Evolutionary conservation across 2,113 vertebrate species (phyloP), one percentile per base, ranked within the genome.

Genomic region (Sorex fumeus): DNA sequence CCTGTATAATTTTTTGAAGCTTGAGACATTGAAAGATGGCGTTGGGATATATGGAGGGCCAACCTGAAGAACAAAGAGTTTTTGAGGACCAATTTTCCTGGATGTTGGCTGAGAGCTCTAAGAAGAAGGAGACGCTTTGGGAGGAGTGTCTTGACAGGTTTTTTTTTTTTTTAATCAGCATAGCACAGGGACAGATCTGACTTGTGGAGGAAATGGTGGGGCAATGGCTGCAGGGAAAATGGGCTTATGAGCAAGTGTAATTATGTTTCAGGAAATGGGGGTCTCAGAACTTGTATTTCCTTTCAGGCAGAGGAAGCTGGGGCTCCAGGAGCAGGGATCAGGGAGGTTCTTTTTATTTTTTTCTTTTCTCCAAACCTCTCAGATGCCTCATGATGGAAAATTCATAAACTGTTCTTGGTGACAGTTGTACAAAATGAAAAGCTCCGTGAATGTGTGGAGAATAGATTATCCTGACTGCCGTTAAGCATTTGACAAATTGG

Each of bases 361-460:
- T 34, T 16, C 40, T 74, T 27, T 74, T 12, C 32, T 86, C 34
- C 47, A 80, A 27, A 50, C 67, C 53, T 88, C 67, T 90, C 6
- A 0, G 74, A 87, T 87, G 78, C 87, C 34, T 95, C 70, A 69
- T 87, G 94, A 91, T 78, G 86, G 88, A 91, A 95, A 93, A 94
- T 96, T 96, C 95, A 96, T 96, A 95, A 95, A 93, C 95, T 30
- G 45, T 78, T 96, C 84, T 64, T 23, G 1, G 88, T 96, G 95
- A 95, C 95, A 96, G 95, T 96, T 95, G 80, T 94, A 91, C 80
- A 91, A 93, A 96, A 97, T 96, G 95, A 94, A 95, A 97, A 93
- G 94, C 94, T 88, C 90, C 28, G 28, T 81, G 95, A 89, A 91
- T 95, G 97, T 95, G 90, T 75, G 50, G 90, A 92, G 93, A 96